Evolutionary conservation across 2,113 vertebrate genomes (phyloP).

Genomic region (Benitochromis conjunctus): DNA sequence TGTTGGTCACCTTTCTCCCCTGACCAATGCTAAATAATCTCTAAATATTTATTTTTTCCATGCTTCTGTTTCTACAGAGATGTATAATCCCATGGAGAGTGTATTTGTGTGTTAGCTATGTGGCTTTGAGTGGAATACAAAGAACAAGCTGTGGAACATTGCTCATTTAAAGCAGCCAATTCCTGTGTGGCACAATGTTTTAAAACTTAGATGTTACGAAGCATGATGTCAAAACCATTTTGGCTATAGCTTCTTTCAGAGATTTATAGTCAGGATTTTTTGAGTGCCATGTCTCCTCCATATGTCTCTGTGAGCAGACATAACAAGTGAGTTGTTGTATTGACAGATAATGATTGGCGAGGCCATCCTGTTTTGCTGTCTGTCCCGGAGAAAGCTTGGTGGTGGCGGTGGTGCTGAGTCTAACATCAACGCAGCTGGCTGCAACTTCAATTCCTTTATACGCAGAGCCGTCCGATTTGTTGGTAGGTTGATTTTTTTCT

Average conservation of each 20-base stretch:
- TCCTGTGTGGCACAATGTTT: not conserved
- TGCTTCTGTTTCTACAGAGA: not conserved
- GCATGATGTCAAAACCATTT: not conserved
- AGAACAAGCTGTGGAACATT: not conserved
- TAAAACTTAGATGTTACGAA: not conserved
- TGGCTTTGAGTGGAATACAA: not conserved
- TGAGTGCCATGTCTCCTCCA: not conserved
- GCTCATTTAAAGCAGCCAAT: not conserved
- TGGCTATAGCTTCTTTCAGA: not conserved
- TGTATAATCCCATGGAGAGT: not conserved
- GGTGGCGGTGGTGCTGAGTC: constrained; percentile 80
- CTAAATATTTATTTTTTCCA: not conserved
- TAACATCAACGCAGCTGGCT: constrained; percentile 95
- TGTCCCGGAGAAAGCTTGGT: constrained; percentile 83
- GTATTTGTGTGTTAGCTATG: not conserved
- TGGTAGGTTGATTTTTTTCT: constrained; percentile 66
- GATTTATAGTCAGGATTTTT: not conserved
- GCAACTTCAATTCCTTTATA: constrained; percentile 98
- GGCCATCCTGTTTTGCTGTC: constrained; percentile 95
- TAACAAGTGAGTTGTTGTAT: not conserved
- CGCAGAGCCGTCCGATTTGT: constrained; percentile 94
- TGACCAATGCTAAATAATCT: not conserved
- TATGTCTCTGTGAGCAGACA: not conserved
- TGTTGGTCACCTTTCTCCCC: not conserved
- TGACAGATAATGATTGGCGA: constrained; percentile 96